phyloP scores from a whole-genome alignment of 1,140 invertebrate species.

The Hyles euphorbiae region DNA sequence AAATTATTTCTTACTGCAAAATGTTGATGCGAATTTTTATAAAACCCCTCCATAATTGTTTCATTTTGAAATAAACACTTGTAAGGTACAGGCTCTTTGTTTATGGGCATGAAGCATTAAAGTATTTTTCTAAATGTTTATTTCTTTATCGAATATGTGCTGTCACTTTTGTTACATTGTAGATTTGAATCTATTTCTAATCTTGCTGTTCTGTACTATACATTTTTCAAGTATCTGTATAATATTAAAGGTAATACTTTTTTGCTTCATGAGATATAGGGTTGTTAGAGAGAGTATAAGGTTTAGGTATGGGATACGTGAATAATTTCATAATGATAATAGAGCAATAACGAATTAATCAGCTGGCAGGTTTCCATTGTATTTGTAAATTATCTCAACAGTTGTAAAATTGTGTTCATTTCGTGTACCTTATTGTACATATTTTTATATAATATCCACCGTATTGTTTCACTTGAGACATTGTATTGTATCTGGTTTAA shows the following conservation, averaged over 20 bases:
- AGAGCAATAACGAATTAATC: conserved; percentile 51
- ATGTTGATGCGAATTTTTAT: conserved; percentile 63
- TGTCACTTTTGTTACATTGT: conserved; percentile 50
- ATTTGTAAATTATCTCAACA: conserved; percentile 10
- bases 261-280: conserved; percentile 72
- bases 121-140: conserved; percentile 52
- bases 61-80: conserved; percentile 26
- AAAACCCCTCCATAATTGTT: conserved; percentile 12
- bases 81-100: conserved; percentile 54
- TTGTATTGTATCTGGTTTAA: conserved; percentile 6
- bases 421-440: conserved; percentile 17
- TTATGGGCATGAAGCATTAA: conserved; percentile 67
- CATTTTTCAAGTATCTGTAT: conserved; percentile 62
- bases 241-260: conserved; percentile 71
- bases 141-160: conserved; percentile 22
- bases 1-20: conserved; percentile 61
- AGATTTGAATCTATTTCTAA: conserved; percentile 70
- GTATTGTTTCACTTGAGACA: conserved; percentile 18
- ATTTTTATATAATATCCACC: conserved; percentile 13
- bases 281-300: conserved; percentile 64
- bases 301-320: conserved; percentile 64
- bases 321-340: conserved; percentile 43
- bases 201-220: conserved; percentile 58
- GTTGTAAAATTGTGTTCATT: conserved; percentile 20
- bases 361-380: conserved; percentile 55